Percentiles rank a stretch among this genome's conserved stretches.
phyloP scores from a whole-genome alignment of 2,113 vertebrate genomes.

The Nothocercus julius region DNA sequence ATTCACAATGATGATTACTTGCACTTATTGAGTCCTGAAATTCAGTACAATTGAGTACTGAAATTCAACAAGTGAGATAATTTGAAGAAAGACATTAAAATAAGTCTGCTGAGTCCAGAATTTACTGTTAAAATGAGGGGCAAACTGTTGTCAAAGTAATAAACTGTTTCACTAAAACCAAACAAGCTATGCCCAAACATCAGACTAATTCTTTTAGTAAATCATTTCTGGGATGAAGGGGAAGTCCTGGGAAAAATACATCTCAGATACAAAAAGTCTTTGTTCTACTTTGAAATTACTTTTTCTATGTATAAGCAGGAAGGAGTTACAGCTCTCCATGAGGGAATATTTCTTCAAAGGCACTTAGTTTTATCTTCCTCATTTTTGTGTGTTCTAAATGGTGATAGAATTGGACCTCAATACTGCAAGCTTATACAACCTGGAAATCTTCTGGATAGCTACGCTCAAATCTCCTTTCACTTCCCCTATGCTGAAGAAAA shows the following conservation, averaged over 20 bases:
- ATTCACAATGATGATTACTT: background rate
- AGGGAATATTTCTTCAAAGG: background rate
- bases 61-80: background rate
- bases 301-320: background rate
- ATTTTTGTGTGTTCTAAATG: background rate
- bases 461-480: background rate
- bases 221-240: background rate
- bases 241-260: background rate
- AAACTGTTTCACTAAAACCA: background rate
- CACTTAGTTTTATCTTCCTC: background rate
- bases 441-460: background rate
- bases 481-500: background rate
- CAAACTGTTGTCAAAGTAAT: background rate
- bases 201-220: background rate
- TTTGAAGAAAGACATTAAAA: background rate
- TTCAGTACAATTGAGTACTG: no score
- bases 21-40: background rate
- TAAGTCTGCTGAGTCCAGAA: background rate
- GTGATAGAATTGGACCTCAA: background rate
- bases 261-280: rapidly evolving
- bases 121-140: background rate
- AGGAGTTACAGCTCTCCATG: background rate
- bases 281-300: background rate
- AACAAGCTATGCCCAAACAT: background rate
- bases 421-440: background rate